phyloP scores from a whole-genome alignment of 2,888 invertebrate species.

The Orthosia gothica region DNA sequence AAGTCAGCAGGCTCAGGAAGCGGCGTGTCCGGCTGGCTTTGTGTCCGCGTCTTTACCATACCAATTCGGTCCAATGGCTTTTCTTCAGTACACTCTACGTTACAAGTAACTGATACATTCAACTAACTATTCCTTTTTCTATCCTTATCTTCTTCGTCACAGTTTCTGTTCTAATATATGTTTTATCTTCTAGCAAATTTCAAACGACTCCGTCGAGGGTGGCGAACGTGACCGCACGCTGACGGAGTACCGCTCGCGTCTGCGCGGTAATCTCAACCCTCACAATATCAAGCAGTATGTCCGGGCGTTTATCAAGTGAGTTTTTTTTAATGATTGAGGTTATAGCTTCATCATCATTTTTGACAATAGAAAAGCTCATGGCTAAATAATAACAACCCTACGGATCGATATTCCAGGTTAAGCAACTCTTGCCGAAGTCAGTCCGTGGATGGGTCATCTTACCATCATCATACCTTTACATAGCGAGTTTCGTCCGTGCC shows the following conservation, averaged over 20 bases:
- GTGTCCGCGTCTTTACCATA: too few species aligned
- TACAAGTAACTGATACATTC: constrained; percentile 13
- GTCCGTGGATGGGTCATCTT: too few species aligned
- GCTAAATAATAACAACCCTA: too few species aligned
- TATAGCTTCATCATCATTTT: neutral
- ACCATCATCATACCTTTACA: too few species aligned
- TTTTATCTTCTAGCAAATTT: constrained; percentile 81
- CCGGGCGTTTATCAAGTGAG: constrained; percentile 96
- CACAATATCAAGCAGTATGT: constrained; percentile 96
- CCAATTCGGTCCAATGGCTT: too few species aligned
- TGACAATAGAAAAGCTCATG: neutral
- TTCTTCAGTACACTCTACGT: neutral
- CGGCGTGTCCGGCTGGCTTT: too few species aligned
- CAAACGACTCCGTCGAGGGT: constrained; percentile 81
- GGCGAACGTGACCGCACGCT: constrained; percentile 95
- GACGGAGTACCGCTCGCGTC: constrained; percentile 94
- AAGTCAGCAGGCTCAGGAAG: too few species aligned
- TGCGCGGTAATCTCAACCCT: constrained; percentile 94
- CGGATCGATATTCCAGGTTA: too few species aligned
- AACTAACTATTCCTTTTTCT: neutral
- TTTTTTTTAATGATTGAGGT: constrained; percentile 50
- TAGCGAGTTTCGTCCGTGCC: too few species aligned
- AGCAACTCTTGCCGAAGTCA: too few species aligned
- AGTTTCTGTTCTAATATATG: neutral
- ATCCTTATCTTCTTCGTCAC: neutral